These are phyloP conservation scores for Ochropleura leucogaster DNA, from an alignment of 2,888 invertebrate species.

Conservation along the genomic window DNA sequence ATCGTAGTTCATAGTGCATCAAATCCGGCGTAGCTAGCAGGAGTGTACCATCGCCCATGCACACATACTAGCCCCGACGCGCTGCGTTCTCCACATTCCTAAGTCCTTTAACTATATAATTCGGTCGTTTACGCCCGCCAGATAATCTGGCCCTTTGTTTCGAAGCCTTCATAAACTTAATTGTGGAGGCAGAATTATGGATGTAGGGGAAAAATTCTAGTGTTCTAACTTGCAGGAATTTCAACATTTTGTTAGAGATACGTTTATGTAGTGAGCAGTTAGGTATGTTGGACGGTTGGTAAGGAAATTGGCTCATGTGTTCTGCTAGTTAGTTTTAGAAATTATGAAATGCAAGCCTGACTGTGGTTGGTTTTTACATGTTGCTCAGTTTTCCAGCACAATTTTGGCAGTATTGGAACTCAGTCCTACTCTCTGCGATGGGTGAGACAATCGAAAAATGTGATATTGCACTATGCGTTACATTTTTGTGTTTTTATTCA, in stretches of 20 bases:
- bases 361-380: too few relatives aligned
- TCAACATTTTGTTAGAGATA: slow-evolving; percentile 55
- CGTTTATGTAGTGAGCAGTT: slow-evolving; percentile 22
- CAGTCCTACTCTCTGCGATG: background rate
- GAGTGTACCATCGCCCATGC: slow-evolving; percentile 44
- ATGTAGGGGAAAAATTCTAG: slow-evolving; percentile 70
- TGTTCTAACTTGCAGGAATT: slow-evolving; percentile 64
- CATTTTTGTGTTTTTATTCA: background rate
- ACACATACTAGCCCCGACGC: slow-evolving; percentile 69
- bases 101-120: slow-evolving; percentile 83
- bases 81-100: slow-evolving; percentile 74
- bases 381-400: too few relatives aligned
- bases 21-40: slow-evolving; percentile 38
- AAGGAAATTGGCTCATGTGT: slow-evolving; percentile 40
- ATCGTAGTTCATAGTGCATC: slow-evolving; percentile 26
- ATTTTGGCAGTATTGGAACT: background rate
- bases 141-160: slow-evolving; percentile 86
- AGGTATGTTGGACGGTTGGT: slow-evolving; percentile 15
- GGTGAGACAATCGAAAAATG: too few relatives aligned
- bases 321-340: slow-evolving; percentile 39
- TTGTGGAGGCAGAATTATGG: slow-evolving; percentile 76
- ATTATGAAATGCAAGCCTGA: slow-evolving; percentile 12
- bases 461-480: too few relatives aligned
- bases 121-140: slow-evolving; percentile 80
- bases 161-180: slow-evolving; percentile 83